Evolutionary conservation across 2,888 invertebrate species (phyloP), one percentile per base, ranked within the genome.

Genomic region (Stenoptilia bipunctidactyla): DNA sequence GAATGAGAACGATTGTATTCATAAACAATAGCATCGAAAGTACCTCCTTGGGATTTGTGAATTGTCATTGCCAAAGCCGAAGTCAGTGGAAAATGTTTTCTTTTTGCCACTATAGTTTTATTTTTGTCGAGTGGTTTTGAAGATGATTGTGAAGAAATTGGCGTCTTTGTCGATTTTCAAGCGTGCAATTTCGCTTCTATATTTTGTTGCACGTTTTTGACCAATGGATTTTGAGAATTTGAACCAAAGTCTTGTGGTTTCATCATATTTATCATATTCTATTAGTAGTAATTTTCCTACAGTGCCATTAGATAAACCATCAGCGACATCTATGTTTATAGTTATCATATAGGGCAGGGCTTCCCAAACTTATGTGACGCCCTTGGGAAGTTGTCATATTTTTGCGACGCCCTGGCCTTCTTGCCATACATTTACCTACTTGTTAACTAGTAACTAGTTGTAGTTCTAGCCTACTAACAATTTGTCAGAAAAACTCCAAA

Each of bases 11-110:
- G 13, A 5, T 20, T 8, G 13, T 37, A 37, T 12, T 37, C 27
- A 25, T 37, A 37, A 25, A 37, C 37, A 15, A 37, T 25, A 15
- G 41, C 39, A 40, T 45, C 45, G 38, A 49, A 54, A 13, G 55
- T 54, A 8, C 51, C 51, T 20, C 52, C 51, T 42, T 57, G 56
- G 9, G 51, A 52, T 39, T 54, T 55, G 39, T 58, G 53, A 45
- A 57, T 52, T 27, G 51, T 55, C 35, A 52, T 50, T 5, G 50
- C 50, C 42, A 43, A 47, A 12, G 45, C 52, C 9, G 52, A 41
- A 12, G 49, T 45, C 12, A 53, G 14, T 38, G 57, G 49, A 40
- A 53, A 50, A 41, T 55, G 50, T 34, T 49, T 51, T 15, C 52
- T 39, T 46, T 48, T 49, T 36, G 40, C 51, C 25, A 41, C 37